A percentile compares a stretch with the other conserved stretches of the same genome.
Conservation (phyloP, 2,113 vertebrate species). For the Poeciliopsis turrubarensis region DNA sequence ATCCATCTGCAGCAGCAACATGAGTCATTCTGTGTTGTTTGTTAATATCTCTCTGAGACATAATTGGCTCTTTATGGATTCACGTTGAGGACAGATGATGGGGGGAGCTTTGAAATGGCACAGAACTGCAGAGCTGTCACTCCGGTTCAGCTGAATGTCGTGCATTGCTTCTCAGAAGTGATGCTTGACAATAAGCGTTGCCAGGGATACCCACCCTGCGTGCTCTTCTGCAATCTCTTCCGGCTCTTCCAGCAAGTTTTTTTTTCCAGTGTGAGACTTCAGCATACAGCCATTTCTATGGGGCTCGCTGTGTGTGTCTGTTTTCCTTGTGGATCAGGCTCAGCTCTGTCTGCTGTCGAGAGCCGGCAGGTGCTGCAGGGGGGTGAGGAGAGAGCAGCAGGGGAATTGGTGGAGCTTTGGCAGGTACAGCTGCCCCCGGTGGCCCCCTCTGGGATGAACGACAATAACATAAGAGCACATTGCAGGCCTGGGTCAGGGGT, state of each 20-base stretch:
- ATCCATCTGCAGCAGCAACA: not conserved
- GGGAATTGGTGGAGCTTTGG: constrained; percentile 34
- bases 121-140: not conserved
- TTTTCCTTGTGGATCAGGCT: not conserved
- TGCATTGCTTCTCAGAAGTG: constrained; percentile 43
- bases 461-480: constrained; percentile 36
- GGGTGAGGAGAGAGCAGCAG: constrained; percentile 35
- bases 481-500: constrained; percentile 37
- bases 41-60: not conserved
- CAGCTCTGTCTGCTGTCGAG: not conserved
- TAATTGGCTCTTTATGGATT: not conserved
- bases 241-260: constrained; percentile 3
- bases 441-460: constrained; percentile 27
- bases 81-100: not conserved
- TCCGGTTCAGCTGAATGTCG: constrained; percentile 10
- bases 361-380: constrained; percentile 19
- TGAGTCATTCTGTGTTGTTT: not conserved
- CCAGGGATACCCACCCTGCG: constrained; percentile 53
- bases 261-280: constrained; percentile 10
- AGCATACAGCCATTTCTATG: not conserved
- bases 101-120: not conserved
- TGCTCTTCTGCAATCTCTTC: constrained; percentile 10
- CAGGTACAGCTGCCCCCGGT: constrained; percentile 42
- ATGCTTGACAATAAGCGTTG: constrained; percentile 51
- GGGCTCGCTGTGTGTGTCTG: not conserved